phyloP scores from a whole-genome alignment of 2,888 invertebrate genomes.

The Zele albiditarsus region DNA sequence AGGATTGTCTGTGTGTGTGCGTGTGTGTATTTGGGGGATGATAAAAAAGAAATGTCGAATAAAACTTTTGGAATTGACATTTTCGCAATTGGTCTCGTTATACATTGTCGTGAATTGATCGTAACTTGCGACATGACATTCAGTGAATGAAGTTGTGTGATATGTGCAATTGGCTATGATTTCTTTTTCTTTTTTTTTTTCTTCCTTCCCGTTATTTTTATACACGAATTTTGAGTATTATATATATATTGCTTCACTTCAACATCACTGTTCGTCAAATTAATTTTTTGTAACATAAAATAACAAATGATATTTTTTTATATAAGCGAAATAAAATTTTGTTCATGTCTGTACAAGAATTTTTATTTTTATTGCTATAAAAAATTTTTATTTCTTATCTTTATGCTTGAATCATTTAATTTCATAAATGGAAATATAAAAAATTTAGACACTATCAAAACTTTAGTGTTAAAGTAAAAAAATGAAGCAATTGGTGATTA shows the following conservation, averaged over 20 bases:
- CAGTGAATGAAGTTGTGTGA: background rate
- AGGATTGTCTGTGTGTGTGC: background rate
- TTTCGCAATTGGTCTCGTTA: constrained; percentile 11
- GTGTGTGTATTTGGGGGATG: background rate
- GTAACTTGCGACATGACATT: constrained; percentile 3
- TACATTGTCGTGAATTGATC: constrained; percentile 7
- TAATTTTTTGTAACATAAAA: no score
- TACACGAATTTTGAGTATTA: background rate
- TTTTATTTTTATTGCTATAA: background rate
- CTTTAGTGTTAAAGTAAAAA: no score
- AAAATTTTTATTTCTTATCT: background rate
- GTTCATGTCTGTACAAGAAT: no score
- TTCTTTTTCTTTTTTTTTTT: background rate
- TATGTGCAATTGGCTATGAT: constrained; percentile 6
- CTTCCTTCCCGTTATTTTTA: background rate
- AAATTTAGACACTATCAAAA: no score
- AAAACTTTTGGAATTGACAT: constrained; percentile 10
- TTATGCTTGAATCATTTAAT: background rate
- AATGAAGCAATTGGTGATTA: no score
- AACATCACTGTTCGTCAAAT: no score
- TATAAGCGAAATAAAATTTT: no score
- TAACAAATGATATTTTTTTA: no score
- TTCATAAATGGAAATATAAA: background rate
- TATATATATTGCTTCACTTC: no score
- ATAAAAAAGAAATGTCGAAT: constrained; percentile 8